These are phyloP conservation scores for Alces alces DNA, from an alignment of 2,113 vertebrate species.

Conservation along the genomic window DNA sequence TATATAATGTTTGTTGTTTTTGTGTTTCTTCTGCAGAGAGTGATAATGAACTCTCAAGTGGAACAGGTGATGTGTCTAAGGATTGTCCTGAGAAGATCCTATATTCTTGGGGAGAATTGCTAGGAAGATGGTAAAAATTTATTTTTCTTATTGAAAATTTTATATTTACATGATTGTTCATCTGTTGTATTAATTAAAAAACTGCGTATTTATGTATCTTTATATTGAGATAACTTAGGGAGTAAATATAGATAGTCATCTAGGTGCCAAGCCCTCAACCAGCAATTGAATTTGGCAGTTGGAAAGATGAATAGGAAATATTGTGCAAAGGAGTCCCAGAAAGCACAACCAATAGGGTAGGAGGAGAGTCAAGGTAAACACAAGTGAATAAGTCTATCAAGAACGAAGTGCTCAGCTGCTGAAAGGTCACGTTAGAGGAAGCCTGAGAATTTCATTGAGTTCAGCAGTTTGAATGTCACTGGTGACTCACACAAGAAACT, in stretches of 20 bases:
- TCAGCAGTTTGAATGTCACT: background rate
- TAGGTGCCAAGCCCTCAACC: background rate
- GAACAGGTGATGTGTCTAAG: slow-evolving; percentile 97
- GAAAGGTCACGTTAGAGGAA: background rate
- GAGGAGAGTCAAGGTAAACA: background rate
- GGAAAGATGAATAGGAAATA: background rate
- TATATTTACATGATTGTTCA: slow-evolving; percentile 29
- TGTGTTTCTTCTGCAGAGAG: slow-evolving; percentile 85
- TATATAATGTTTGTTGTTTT: slow-evolving; percentile 12
- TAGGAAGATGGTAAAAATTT: slow-evolving; percentile 91
- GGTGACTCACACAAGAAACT: background rate
- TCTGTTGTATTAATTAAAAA: slow-evolving; percentile 15
- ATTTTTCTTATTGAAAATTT: slow-evolving; percentile 49
- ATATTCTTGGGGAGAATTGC: slow-evolving; percentile 95
- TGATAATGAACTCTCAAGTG: slow-evolving; percentile 97
- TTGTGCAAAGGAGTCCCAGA: background rate
- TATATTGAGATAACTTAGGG: background rate
- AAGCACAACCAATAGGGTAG: background rate
- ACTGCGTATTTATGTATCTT: background rate
- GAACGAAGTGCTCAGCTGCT: background rate
- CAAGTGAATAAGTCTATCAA: background rate
- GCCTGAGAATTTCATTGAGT: background rate
- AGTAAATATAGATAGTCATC: background rate
- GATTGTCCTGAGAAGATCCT: slow-evolving; percentile 99
- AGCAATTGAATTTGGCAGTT: background rate